Conservation (phyloP, 2,113 vertebrate species). For the Halichoeres trimaculatus region DNA sequence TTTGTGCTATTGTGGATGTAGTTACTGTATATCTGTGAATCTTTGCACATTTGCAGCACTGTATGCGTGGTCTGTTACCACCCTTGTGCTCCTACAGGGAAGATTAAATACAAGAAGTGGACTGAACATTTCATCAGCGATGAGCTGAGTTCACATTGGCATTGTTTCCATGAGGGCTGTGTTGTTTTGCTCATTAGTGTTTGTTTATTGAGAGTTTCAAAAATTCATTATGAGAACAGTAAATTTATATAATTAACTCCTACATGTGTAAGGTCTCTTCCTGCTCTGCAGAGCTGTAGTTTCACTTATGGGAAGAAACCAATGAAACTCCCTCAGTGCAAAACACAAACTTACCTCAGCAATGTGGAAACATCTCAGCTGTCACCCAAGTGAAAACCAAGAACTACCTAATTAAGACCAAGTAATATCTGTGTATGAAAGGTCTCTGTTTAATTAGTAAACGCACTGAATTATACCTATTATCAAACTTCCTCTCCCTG, state of each 20-base stretch:
- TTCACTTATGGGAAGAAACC: not conserved
- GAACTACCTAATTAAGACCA: not conserved
- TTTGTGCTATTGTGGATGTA: constrained; percentile 20
- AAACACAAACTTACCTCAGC: not conserved
- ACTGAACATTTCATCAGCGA: not conserved
- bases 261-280: no score
- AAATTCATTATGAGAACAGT: no score
- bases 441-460: not conserved
- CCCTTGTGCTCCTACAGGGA: not conserved
- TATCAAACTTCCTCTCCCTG: no score
- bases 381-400: no score
- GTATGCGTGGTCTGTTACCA: constrained; percentile 4
- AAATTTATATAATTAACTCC: no score
- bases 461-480: not conserved
- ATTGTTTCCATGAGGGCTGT: no score
- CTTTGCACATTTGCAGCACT: constrained; percentile 3
- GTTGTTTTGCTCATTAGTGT: no score
- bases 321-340: no score
- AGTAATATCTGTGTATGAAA: not conserved
- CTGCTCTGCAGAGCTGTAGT: not conserved
- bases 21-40: constrained; percentile 7
- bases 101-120: not conserved
- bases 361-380: not conserved
- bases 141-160: not conserved
- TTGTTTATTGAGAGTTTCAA: no score